Evolutionary conservation across 2,113 vertebrate genomes (phyloP), one percentile per base, ranked within the genome.

Genomic region (Hyla sarda): DNA sequence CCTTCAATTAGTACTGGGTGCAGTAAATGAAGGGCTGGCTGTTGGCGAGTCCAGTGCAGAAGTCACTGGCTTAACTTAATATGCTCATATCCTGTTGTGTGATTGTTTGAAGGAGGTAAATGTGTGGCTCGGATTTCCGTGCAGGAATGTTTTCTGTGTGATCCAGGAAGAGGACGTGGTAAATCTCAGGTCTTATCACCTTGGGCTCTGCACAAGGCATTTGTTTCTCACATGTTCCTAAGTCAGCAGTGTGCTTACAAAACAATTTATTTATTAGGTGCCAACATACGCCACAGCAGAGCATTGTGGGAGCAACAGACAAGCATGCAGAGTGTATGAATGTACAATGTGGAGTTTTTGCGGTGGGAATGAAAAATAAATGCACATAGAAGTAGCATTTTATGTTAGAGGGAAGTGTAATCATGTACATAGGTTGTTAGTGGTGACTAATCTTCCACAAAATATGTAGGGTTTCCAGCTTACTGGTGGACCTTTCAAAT

Each of bases 21-120:
- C 82, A 76, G 56, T 62, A 84, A 84, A 84, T 84, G 83, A 60
- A 84, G 41, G 83, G 54, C 37, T 48, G 82, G n/a, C 11, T 84
- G 71, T 84, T 60, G 54, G 71, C 17, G 28, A 54, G 74, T 62
- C 82, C 48, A 74, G 32, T 88, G 67, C 56, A 37, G 76, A 87
- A 78, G 73, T 32, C 88, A 88, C 89, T 89, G 86, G 87, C 89
- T 89, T 92, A 92, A 88, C 90, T 90, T 90, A 87, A 91, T 87
- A 71, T 81, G 84, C 88, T 90, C 90, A 89, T 88, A 73, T 92
- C 89, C 90, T 89, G 89, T 90, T 5, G 30, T 82, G 88, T 88
- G 89, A 88, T 90, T 93, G 89, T 93, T 91, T 87, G 90, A 89
- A 91, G 86, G 54, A 30, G 82, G 76, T 87, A 86, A 88, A 89